These are phyloP conservation scores for Aviceda subcristata DNA, from an alignment of 2,113 vertebrate species.

Conservation along the genomic window DNA sequence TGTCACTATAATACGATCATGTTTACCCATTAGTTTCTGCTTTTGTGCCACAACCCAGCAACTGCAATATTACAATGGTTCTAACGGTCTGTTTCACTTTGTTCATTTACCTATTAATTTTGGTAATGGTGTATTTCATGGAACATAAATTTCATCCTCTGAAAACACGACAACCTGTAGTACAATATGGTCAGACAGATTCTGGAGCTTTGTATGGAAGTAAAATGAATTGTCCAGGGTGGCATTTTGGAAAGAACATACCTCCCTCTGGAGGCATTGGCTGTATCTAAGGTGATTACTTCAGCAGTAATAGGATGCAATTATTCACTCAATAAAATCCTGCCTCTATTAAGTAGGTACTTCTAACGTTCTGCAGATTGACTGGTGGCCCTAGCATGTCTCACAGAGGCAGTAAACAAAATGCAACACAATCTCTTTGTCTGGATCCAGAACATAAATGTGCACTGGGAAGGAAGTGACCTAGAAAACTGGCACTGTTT, in stretches of 20 bases:
- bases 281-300: slow-evolving; percentile 34
- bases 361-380: slow-evolving; percentile 6
- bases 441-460: neutral
- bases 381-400: neutral
- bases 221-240: slow-evolving; percentile 45
- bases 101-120: slow-evolving; percentile 76
- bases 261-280: neutral
- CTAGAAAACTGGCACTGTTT: neutral
- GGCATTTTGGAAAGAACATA: slow-evolving; percentile 17
- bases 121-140: slow-evolving; percentile 68
- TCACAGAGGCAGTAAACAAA: slow-evolving; percentile 44
- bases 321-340: slow-evolving; percentile 55
- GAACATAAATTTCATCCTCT: slow-evolving; percentile 68
- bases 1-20: slow-evolving; percentile 26
- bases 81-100: slow-evolving; percentile 70
- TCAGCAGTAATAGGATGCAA: slow-evolving; percentile 19
- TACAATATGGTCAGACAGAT: slow-evolving; percentile 32
- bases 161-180: slow-evolving; percentile 59
- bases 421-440: neutral
- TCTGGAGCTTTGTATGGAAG: neutral
- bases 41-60: slow-evolving; percentile 51
- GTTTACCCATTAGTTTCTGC: slow-evolving; percentile 58
- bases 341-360: neutral
- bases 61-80: slow-evolving; percentile 41
- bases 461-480: neutral